A percentile compares a stretch with the other conserved stretches of the same genome.
These are phyloP conservation scores for Musca domestica DNA, from an alignment of 1,140 invertebrate species.

Conservation along the genomic window DNA sequence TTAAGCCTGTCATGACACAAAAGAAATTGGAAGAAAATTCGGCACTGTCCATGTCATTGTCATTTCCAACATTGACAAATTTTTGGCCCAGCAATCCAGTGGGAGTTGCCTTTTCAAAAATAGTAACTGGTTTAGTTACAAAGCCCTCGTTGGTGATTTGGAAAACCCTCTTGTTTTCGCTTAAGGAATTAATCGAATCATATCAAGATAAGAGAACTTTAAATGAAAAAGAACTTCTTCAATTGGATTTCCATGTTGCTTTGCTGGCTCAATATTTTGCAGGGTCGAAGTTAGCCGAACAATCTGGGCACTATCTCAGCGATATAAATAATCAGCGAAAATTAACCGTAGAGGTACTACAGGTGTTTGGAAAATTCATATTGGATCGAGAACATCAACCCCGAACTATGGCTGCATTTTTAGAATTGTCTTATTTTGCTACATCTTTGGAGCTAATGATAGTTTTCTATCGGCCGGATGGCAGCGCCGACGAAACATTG, in stretches of 20 bases:
- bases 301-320: constrained; percentile 28
- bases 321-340: constrained; percentile 20
- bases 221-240: constrained; percentile 29
- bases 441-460: constrained; percentile 37
- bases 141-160: constrained; percentile 50
- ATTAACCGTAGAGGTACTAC: constrained; percentile 28
- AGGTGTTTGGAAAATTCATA: constrained; percentile 36
- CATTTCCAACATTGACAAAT: constrained; percentile 25
- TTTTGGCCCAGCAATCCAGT: constrained; percentile 39
- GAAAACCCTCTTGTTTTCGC: constrained; percentile 40
- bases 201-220: constrained; percentile 22
- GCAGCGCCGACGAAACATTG: constrained; percentile 12
- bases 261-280: constrained; percentile 42
- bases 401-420: constrained; percentile 41
- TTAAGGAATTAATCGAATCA: constrained; percentile 35
- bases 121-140: constrained; percentile 39
- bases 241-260: constrained; percentile 41
- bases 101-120: constrained; percentile 39
- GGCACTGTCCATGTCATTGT: neutral
- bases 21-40: neutral
- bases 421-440: constrained; percentile 40
- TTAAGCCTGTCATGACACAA: neutral
- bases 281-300: constrained; percentile 42
- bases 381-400: constrained; percentile 42
- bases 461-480: constrained; percentile 42